Evolutionary conservation across 2,113 vertebrate species (phyloP), one percentile per base, ranked within the genome.

Genomic region (Donacobius atricapilla): DNA sequence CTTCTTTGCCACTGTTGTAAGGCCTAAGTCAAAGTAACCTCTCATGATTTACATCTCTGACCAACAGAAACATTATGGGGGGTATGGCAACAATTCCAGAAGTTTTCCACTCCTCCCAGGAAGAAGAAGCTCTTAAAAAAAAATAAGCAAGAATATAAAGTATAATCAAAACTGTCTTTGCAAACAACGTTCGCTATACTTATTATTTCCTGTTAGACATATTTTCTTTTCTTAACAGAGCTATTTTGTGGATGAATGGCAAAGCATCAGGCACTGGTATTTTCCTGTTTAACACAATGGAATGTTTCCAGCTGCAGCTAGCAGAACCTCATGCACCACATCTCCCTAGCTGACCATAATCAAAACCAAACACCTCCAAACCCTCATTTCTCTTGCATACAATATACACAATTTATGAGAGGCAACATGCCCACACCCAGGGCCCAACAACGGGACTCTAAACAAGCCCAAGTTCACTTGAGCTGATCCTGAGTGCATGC

Each of bases 261-360:
- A 72, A 91, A 64, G 39, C 24, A 84, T 37, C 44, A 84, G 53
- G 69, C 51, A 57, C 37, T 12, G 53, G 25, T 48, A 72, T 61
- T 82, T 89, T 56, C 53, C 40, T 68, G 5, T 56, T 84, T 64
- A 84, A 76, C 2, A 6, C 37, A 93, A 40, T 6, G 4, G 51
- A 96, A 61, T 33, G 44, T 51, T 95, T 94, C 65, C 89, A 91
- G 90, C 68, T 81, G 71, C 80, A 89, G 83, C 69, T 48, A 87
- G 50, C 25, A 69, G 48, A 89, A 57, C 37, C 37, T 83, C 47
- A 72, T 0, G 0, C 45, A 69, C 44, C 65, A 50, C 40, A 60
- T 82, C 73, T 94, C 80, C 57, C 69, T 57, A 56, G 45, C 1
- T 71, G 25, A 82, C 65, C 60, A 64, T 39, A 90, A 82, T 45